Conservation (phyloP, 2,797 vertebrate species). For the Clangula hyemalis region DNA sequence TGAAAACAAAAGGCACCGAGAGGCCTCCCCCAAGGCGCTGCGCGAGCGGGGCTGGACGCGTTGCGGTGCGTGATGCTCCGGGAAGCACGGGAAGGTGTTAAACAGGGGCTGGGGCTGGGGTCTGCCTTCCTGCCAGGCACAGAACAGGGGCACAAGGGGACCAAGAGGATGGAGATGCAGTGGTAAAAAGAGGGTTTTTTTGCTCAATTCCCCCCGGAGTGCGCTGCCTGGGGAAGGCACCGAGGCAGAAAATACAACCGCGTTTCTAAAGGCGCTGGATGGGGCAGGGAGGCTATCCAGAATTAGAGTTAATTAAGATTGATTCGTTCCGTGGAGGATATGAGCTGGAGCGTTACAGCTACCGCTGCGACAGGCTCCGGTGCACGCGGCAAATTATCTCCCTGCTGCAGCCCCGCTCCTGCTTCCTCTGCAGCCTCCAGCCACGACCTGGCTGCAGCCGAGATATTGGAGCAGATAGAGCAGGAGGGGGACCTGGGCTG, state of each 20-base stretch:
- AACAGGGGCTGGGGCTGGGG: not conserved
- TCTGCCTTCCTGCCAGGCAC: accelerated
- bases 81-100: not conserved
- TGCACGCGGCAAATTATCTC: not conserved
- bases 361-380: not conserved
- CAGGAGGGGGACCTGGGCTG: not conserved
- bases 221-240: accelerated
- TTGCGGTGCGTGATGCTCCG: not conserved
- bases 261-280: not conserved
- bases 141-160: accelerated
- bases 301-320: conserved; percentile 45
- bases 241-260: not conserved
- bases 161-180: accelerated
- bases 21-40: conserved; percentile 17
- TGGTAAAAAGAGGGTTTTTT: not conserved
- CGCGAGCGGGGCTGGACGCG: not conserved
- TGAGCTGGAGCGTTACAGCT: not conserved
- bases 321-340: not conserved
- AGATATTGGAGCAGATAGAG: not conserved
- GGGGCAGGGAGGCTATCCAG: not conserved
- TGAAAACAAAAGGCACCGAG: conserved; percentile 49
- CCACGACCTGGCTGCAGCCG: not conserved
- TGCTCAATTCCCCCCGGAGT: not conserved
- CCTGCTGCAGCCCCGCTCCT: not conserved
- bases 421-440: not conserved